Evolutionary conservation across 1,140 invertebrate genomes (phyloP).

Genomic region (Diabrotica virgifera): DNA sequence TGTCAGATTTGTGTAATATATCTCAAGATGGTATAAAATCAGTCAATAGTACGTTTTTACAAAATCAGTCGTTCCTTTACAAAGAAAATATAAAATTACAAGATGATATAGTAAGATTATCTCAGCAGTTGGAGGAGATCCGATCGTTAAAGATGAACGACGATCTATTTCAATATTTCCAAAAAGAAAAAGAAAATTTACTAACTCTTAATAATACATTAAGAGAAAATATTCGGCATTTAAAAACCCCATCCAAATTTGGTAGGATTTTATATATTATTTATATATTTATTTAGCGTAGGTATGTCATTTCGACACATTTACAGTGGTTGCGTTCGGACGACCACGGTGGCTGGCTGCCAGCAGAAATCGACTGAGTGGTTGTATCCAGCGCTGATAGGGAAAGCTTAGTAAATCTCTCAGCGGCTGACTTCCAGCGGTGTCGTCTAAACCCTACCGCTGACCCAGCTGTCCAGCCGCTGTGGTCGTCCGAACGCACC

Average conservation of each 20-base stretch:
- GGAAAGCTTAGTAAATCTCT: too few species aligned
- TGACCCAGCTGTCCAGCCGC: too few species aligned
- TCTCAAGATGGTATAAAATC: background rate
- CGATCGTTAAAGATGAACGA: constrained; percentile 19
- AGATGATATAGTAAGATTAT: constrained; percentile 23
- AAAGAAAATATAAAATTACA: constrained; percentile 29
- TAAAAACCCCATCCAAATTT: constrained; percentile 10
- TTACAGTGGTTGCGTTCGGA: background rate
- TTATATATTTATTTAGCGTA: too few species aligned
- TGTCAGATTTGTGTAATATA: constrained; percentile 13
- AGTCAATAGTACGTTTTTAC: constrained; percentile 25
- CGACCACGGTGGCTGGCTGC: too few species aligned
- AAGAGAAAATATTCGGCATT: constrained; percentile 26
- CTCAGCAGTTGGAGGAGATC: constrained; percentile 26
- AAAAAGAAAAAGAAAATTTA: constrained; percentile 26
- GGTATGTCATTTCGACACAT: too few species aligned
- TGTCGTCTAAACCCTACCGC: too few species aligned
- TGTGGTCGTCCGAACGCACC: too few species aligned
- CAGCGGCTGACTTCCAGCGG: too few species aligned
- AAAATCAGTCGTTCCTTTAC: constrained; percentile 31
- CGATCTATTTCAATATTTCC: constrained; percentile 23
- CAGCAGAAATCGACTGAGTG: too few species aligned
- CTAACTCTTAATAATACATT: constrained; percentile 24
- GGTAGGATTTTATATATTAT: too few species aligned
- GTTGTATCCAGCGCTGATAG: too few species aligned